Conservation (phyloP, 2,888 invertebrate species). For the Gastracanthus pulcherrimus region DNA sequence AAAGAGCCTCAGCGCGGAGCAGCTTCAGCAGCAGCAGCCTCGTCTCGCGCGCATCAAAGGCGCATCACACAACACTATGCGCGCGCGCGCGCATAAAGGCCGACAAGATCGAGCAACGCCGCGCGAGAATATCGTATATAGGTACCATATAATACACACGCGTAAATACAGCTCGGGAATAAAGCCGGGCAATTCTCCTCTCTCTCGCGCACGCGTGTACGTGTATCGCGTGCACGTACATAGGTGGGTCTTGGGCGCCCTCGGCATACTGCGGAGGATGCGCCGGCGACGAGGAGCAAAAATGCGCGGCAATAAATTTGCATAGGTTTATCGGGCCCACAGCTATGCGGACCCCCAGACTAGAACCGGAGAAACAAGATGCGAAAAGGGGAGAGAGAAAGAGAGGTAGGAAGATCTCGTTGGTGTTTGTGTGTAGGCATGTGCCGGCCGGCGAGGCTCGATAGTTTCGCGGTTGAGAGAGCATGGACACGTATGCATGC, state of each 20-base stretch:
- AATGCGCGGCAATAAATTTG: constrained; percentile 48
- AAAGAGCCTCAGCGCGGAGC: constrained; percentile 36
- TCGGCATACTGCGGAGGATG: too few relatives aligned
- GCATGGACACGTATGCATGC: neutral
- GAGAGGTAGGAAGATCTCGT: neutral
- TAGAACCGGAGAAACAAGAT: constrained; percentile 47
- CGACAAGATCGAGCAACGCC: too few relatives aligned
- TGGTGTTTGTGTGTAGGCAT: neutral
- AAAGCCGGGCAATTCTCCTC: neutral
- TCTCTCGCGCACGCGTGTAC: neutral
- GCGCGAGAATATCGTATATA: too few relatives aligned
- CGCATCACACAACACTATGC: too few relatives aligned
- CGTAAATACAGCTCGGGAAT: too few relatives aligned
- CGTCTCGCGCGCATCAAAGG: too few relatives aligned
- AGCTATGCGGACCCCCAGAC: too few relatives aligned
- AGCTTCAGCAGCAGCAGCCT: too few relatives aligned
- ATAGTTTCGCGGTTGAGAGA: neutral
- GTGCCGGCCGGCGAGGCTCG: neutral
- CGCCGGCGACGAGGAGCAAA: constrained; percentile 33
- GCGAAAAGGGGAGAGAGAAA: neutral
- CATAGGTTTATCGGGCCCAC: constrained; percentile 45
- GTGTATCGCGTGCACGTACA: neutral
- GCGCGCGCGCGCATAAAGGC: too few relatives aligned
- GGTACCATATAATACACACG: too few relatives aligned
- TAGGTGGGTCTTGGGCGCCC: neutral